Percentiles rank a stretch among this genome's conserved stretches.
Evolutionary conservation across 2,113 vertebrate genomes (phyloP).

Genomic region (Tragulus kanchil): DNA sequence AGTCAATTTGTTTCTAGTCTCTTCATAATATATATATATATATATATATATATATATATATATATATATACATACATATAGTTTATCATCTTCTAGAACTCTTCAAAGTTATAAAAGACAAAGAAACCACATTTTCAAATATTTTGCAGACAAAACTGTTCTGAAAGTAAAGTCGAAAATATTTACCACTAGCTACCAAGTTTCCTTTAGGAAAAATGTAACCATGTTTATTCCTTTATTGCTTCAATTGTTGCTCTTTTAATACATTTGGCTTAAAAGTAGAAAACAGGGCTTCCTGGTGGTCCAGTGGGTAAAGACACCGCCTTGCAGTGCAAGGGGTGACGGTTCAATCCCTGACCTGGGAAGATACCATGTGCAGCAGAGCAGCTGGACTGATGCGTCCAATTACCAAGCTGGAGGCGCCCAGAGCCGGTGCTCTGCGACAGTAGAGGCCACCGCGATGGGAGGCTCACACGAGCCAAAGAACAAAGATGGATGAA

Average conservation of each 20-base stretch:
- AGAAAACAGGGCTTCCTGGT: neutral
- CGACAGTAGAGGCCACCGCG: too few species aligned
- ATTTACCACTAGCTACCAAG: neutral
- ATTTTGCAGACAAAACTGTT: constrained; percentile 6
- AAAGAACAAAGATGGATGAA: too few species aligned
- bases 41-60: too few species aligned
- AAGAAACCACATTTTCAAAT: constrained; percentile 49
- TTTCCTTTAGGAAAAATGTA: neutral
- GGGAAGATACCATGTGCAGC: too few species aligned
- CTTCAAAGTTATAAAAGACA: constrained; percentile 48
- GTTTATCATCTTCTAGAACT: constrained; percentile 38
- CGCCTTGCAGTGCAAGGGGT: too few species aligned
- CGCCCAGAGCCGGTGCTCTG: too few species aligned
- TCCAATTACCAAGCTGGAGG: too few species aligned
- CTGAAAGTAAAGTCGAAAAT: neutral
- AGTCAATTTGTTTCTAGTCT: constrained; percentile 49
- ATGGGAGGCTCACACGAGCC: too few species aligned
- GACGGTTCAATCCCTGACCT: too few species aligned
- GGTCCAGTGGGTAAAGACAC: too few species aligned
- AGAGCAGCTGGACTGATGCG: too few species aligned
- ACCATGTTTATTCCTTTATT: neutral
- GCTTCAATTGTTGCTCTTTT: neutral
- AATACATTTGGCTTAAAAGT: neutral
- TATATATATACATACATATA: too few species aligned
- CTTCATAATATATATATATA: neutral